These are phyloP conservation scores for Drosophila paranaensis DNA, from an alignment of 2,888 invertebrate genomes.

Conservation along the genomic window DNA sequence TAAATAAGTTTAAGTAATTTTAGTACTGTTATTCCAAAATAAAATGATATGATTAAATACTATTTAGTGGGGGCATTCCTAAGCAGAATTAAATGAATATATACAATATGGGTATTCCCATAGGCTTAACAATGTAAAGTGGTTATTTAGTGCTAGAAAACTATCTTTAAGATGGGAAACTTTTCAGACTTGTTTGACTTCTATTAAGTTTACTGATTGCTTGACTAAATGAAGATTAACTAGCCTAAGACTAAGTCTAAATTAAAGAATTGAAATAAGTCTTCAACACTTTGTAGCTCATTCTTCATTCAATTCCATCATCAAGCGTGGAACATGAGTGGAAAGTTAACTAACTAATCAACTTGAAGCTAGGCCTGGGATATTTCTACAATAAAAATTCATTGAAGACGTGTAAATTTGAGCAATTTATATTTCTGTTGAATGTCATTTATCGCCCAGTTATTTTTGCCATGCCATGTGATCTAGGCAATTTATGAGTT, in stretches of 20 bases:
- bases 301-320: no score
- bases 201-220: neutral
- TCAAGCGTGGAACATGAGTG: no score
- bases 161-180: neutral
- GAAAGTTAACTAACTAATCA: neutral
- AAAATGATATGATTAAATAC: no score
- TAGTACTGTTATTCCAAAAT: no score
- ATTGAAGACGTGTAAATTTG: neutral
- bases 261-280: no score
- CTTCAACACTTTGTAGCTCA: no score
- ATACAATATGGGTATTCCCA: neutral
- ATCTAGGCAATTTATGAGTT: constrained; percentile 5
- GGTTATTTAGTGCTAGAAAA: neutral
- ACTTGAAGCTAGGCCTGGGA: neutral
- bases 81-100: neutral
- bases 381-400: neutral
- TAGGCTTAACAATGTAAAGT: neutral
- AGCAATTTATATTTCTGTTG: neutral
- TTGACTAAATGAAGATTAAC: neutral
- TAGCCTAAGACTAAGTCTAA: no score
- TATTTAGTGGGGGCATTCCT: neutral
- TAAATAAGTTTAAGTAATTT: no score
- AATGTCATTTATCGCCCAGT: neutral
- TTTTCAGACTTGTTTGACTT: neutral
- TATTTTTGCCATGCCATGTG: neutral